Evolutionary conservation across 2,888 invertebrate genomes (phyloP), one percentile per base, ranked within the genome.

Genomic region (Acheta domesticus): DNA sequence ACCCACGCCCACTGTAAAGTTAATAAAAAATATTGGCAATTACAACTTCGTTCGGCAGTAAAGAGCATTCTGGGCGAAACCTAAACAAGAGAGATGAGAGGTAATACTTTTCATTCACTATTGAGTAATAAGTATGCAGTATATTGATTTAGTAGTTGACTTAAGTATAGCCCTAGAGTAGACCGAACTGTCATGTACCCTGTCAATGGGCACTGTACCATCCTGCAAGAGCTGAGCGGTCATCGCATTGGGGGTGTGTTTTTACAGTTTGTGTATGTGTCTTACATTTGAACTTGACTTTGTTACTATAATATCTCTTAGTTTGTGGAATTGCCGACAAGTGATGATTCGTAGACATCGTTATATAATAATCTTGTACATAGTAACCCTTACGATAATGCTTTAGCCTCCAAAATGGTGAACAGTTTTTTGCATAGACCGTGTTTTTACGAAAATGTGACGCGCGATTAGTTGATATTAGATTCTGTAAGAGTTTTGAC

Each of bases 1-100:
- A 62, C 62, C 62, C 62, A 62, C 62, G 62, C 62, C 62, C 62
- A 62, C 62, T 62, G 62, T 62, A n/a, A 62, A 62, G 62, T 62
- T 62, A 62, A 62, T 62, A 62, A 62, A 62, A 62, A 62, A 62
- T 62, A 62, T 62, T 62, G 62, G 62, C n/a, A 62, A 62, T 62
- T 62, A n/a, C 62, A 62, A 62, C 62, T 62, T 62, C 62, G n/a
- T 14, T 62, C 62, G 62, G 62, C 62, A 19, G 62, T 62, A 62
- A 62, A 62, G 62, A n/a, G 62, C 62, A 62, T 62, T 62, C 62
- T 62, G n/a, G 62, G 62, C 14, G n/a, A 19, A 62, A 62, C n/a
- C 62, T 62, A 19, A 62, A 62, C n/a, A 62, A 14, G 62, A 19
- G 14, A 19, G 62, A 16, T n/a, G 62, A 62, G 62, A 62, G 62